Evolutionary conservation across 2,797 vertebrate genomes (phyloP).

Genomic region (Novumbra hubbsi): DNA sequence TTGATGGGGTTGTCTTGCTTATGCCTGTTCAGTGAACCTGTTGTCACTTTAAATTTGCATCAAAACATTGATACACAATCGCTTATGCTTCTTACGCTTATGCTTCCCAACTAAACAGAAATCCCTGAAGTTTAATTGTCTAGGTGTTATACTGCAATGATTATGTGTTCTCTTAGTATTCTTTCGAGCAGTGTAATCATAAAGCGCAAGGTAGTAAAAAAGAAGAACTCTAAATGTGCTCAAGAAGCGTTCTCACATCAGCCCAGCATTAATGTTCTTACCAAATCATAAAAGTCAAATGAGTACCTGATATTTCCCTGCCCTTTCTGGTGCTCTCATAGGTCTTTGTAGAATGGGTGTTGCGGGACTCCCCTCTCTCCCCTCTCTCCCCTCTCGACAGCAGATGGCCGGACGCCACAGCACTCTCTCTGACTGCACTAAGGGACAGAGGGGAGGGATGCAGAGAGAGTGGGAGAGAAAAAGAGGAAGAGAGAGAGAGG

Average conservation of each 20-base stretch:
- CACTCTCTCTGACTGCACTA: slow-evolving; percentile 72
- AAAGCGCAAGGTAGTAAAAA: background rate
- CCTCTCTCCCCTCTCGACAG: slow-evolving; percentile 41
- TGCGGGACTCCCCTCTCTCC: slow-evolving; percentile 45
- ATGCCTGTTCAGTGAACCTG: no score
- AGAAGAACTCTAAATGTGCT: background rate
- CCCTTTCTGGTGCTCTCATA: slow-evolving; percentile 43
- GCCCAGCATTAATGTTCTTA: background rate
- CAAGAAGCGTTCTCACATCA: background rate
- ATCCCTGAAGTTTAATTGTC: no score
- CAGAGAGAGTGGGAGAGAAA: slow-evolving; percentile 22
- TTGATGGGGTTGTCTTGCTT: no score
- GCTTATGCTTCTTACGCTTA: no score
- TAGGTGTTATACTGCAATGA: no score
- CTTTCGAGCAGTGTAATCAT: no score
- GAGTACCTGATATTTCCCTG: slow-evolving; percentile 50
- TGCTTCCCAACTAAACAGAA: no score
- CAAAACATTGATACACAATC: no score
- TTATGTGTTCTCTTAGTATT: no score
- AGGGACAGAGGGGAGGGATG: slow-evolving; percentile 46
- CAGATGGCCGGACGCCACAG: slow-evolving; percentile 44
- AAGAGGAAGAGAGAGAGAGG: slow-evolving; percentile 20
- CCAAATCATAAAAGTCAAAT: background rate
- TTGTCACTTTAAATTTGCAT: no score
- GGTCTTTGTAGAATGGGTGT: slow-evolving; percentile 28